These are phyloP conservation scores for Habroteleia sp. DNA, from an alignment of 2,888 invertebrate species.

Conservation along the genomic window DNA sequence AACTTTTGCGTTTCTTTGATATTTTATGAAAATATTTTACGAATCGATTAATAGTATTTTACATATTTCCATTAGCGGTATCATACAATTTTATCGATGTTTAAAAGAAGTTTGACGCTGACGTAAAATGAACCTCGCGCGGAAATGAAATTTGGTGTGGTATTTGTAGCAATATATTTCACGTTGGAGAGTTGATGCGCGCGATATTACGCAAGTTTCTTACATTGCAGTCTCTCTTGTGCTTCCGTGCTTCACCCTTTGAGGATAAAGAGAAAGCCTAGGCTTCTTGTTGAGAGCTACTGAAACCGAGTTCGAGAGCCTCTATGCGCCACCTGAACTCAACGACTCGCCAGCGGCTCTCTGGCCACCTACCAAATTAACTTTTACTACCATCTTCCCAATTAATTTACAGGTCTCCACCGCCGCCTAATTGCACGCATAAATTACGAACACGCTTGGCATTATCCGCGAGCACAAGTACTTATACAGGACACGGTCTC, in stretches of 20 bases:
- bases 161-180: conserved; percentile 36
- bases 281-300: conserved; percentile 65
- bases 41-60: background rate
- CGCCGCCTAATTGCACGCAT: conserved; percentile 76
- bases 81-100: background rate
- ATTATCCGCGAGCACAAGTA: conserved; percentile 65
- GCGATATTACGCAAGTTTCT: conserved; percentile 43
- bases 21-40: too few relatives aligned
- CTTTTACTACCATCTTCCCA: conserved; percentile 79
- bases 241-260: conserved; percentile 22
- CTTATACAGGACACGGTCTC: conserved; percentile 28
- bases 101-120: background rate
- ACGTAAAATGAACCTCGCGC: conserved; percentile 9
- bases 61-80: conserved; percentile 2
- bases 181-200: conserved; percentile 43
- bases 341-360: conserved; percentile 70
- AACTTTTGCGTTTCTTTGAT: too few relatives aligned
- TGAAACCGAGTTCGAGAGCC: conserved; percentile 61
- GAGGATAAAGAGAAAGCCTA: conserved; percentile 37
- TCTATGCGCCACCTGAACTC: conserved; percentile 75
- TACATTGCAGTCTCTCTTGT: background rate
- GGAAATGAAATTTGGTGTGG: conserved; percentile 20
- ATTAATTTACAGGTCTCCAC: conserved; percentile 77
- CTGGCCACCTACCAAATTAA: conserved; percentile 77
- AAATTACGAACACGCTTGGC: conserved; percentile 73